Evolutionary conservation across 2,113 vertebrate species (phyloP).

Genomic region (Oreochromis spilurus): DNA sequence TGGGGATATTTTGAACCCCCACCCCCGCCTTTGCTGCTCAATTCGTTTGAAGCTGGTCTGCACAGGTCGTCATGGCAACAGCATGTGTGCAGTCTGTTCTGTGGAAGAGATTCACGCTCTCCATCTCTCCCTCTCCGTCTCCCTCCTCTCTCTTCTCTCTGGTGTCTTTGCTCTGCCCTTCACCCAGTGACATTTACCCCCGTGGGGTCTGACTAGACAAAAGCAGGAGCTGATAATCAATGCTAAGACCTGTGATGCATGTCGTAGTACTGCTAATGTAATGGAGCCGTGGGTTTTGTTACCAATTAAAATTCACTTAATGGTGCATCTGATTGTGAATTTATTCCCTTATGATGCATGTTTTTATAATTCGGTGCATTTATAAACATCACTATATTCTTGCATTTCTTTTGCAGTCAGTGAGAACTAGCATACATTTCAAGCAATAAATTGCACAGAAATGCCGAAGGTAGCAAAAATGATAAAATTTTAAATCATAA

Average conservation of each 20-base stretch:
- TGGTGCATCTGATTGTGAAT: background rate
- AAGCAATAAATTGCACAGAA: background rate
- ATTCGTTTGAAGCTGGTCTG: slow-evolving; percentile 38
- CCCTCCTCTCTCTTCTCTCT: background rate
- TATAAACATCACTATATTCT: background rate
- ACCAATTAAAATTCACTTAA: background rate
- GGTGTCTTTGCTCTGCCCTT: slow-evolving; percentile 46
- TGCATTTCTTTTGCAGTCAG: background rate
- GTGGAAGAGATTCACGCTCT: background rate
- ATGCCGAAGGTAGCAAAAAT: background rate
- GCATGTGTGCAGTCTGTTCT: slow-evolving; percentile 29
- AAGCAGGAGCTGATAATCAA: slow-evolving; percentile 53
- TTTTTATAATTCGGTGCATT: background rate
- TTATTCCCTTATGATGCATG: background rate
- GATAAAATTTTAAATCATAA: background rate
- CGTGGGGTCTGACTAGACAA: slow-evolving; percentile 40
- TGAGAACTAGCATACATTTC: background rate
- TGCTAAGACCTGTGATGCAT: background rate
- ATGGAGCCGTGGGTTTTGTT: background rate
- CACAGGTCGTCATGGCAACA: slow-evolving; percentile 66
- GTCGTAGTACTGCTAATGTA: background rate
- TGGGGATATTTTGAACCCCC: background rate
- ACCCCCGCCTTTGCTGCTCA: background rate
- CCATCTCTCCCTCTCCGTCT: background rate
- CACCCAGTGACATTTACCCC: slow-evolving; percentile 41